These are phyloP conservation scores for Brachionus plicatilis DNA, from an alignment of 1,140 invertebrate genomes.

Conservation along the genomic window DNA sequence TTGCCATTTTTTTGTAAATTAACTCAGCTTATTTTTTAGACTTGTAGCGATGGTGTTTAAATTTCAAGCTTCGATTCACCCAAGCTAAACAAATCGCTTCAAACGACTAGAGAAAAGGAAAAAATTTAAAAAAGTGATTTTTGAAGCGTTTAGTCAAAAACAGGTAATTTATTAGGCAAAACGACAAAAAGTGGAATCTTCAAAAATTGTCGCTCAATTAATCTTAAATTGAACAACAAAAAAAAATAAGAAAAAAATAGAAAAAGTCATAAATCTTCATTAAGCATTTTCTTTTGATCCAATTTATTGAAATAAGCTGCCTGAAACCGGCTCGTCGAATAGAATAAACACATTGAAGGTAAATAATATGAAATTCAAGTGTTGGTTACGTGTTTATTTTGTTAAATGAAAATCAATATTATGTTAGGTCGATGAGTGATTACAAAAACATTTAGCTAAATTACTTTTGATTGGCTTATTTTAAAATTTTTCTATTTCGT, in stretches of 20 bases:
- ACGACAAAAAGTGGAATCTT: neutral
- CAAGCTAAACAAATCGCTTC: neutral
- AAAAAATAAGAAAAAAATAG: too few relatives aligned
- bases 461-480: neutral
- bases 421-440: conserved; percentile 2
- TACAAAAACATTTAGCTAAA: neutral
- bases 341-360: neutral
- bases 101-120: neutral
- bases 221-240: neutral
- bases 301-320: neutral
- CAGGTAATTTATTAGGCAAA: conserved; percentile 18
- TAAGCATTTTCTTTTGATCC: neutral
- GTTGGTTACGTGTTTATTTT: conserved; percentile 21
- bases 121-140: neutral
- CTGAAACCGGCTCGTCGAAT: neutral
- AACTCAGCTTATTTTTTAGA: neutral
- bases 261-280: neutral
- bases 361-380: neutral
- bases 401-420: conserved; percentile 11
- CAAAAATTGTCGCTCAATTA: conserved; percentile 1
- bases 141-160: conserved; percentile 30
- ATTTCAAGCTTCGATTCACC: neutral
- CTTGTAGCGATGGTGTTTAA: neutral
- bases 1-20: neutral
- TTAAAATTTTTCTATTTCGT: neutral